Evolutionary conservation across 2,797 vertebrate genomes (phyloP).

Genomic region (Scleropages formosus): DNA sequence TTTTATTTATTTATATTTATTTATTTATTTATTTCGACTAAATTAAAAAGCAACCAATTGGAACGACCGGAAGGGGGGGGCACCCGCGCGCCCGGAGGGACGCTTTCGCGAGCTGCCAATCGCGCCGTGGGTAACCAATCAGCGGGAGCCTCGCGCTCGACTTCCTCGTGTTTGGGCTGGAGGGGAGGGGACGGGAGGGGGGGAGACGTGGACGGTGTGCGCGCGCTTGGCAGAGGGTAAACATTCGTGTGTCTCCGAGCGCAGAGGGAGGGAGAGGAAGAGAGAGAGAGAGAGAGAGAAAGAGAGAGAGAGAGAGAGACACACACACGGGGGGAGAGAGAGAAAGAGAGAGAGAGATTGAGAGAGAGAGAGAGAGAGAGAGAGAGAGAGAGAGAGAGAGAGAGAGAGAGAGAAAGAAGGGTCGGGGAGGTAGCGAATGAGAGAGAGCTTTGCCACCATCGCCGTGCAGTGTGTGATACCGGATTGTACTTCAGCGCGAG

Average conservation of each 20-base stretch:
- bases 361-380: too few relatives aligned
- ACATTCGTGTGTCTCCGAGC: constrained; percentile 77
- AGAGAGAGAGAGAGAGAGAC: constrained; percentile 38
- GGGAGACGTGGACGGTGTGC: constrained; percentile 75
- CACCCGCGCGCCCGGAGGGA: constrained; percentile 68
- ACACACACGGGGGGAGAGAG: constrained; percentile 34
- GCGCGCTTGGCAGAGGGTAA: constrained; percentile 78
- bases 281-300: constrained; percentile 53
- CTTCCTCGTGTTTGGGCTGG: constrained; percentile 81
- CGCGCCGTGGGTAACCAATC: constrained; percentile 83
- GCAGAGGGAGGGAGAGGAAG: constrained; percentile 66
- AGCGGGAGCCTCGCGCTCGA: constrained; percentile 69
- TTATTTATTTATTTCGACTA: constrained; percentile 66
- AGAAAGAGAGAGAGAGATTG: too few relatives aligned
- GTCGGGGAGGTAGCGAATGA: constrained; percentile 44
- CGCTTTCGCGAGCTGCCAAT: constrained; percentile 72
- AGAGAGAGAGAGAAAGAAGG: constrained; percentile 29
- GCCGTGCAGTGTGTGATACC: constrained; percentile 61
- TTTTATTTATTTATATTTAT: constrained; percentile 51
- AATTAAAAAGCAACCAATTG: constrained; percentile 95
- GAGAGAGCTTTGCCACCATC: constrained; percentile 62
- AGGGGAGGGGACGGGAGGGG: too few relatives aligned
- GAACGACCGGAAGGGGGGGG: constrained; percentile 84
- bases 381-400: constrained; percentile 38
- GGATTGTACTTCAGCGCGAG: constrained; percentile 76